phyloP scores from a whole-genome alignment of 2,113 vertebrate species.

The Pedetes capensis region DNA sequence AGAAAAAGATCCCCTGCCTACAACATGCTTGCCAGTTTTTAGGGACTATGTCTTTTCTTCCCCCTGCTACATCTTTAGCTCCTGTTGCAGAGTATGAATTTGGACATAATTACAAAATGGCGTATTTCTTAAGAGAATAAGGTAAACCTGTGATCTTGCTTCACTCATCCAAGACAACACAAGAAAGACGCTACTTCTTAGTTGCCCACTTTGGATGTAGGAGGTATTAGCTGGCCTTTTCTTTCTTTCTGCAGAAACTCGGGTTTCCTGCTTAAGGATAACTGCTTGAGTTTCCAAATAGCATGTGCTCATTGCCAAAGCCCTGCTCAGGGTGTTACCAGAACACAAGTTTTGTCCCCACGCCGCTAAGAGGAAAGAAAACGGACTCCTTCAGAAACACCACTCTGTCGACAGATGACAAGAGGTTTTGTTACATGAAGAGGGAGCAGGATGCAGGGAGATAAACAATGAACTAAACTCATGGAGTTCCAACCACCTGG shows the following conservation, averaged over 20 bases:
- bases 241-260: neutral
- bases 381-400: neutral
- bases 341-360: neutral
- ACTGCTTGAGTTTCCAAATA: neutral
- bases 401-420: neutral
- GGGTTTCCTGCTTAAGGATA: neutral
- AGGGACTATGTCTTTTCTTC: neutral
- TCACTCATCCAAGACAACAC: neutral
- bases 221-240: neutral
- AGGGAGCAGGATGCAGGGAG: rapidly evolving
- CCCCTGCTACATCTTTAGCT: too few species aligned
- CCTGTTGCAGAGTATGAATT: neutral
- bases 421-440: neutral
- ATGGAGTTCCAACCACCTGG: neutral
- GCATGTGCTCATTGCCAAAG: neutral
- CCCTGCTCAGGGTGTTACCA: neutral
- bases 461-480: neutral
- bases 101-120: neutral
- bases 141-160: neutral
- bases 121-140: neutral
- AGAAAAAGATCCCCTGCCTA: neutral
- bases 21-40: neutral
- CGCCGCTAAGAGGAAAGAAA: neutral
- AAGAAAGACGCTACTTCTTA: neutral
- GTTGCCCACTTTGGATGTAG: neutral